Conservation (phyloP, 2,113 vertebrate species). For the Echinops telfairi region DNA sequence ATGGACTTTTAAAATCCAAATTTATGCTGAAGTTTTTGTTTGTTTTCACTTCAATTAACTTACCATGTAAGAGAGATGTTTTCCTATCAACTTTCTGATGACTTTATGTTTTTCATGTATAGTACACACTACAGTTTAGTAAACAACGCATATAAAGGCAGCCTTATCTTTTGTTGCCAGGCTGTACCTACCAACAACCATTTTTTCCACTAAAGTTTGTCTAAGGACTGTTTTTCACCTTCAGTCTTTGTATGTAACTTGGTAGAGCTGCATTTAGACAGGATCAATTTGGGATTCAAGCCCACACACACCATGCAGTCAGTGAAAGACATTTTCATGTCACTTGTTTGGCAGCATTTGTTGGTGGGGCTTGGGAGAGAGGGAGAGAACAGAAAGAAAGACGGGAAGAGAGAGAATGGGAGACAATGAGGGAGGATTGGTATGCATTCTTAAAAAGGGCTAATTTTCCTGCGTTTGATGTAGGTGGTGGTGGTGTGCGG, state of each 20-base stretch:
- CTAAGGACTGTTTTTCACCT: conserved; percentile 23
- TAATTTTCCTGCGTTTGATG: no score
- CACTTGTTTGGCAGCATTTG: conserved; percentile 19
- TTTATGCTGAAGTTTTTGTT: conserved; percentile 22
- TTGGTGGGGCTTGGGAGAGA: neutral
- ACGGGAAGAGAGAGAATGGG: neutral
- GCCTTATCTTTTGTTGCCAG: conserved; percentile 31
- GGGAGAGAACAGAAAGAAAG: neutral
- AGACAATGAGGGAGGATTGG: no score
- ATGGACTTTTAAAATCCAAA: neutral
- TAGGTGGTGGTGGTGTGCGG: no score
- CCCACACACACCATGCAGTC: neutral
- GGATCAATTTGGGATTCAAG: conserved; percentile 10
- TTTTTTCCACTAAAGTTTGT: conserved; percentile 12
- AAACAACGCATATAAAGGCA: neutral
- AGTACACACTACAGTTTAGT: conserved; percentile 38
- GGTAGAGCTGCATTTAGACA: conserved; percentile 28
- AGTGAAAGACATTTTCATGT: conserved; percentile 5
- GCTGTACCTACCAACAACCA: neutral
- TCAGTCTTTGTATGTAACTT: conserved; percentile 14
- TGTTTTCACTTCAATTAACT: neutral
- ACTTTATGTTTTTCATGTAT: neutral
- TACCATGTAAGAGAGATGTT: neutral
- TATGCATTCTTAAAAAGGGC: neutral
- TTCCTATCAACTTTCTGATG: neutral